Evolutionary conservation across 2,888 invertebrate species (phyloP).

Genomic region (Miltochrista miniata): DNA sequence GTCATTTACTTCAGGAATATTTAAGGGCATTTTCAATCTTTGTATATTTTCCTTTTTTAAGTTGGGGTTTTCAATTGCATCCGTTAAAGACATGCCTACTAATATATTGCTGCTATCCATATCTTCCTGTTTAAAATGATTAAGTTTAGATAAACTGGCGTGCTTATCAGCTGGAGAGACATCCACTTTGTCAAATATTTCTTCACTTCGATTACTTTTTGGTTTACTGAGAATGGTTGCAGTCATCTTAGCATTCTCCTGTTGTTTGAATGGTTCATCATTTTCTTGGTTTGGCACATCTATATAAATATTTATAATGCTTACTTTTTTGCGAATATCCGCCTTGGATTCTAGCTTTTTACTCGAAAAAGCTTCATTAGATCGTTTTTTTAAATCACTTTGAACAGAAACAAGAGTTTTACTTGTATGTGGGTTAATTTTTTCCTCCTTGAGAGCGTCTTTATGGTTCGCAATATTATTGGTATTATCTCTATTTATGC

Average conservation of each 20-base stretch:
- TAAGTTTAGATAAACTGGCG: too few species aligned
- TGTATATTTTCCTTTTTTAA: neutral
- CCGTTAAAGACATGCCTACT: neutral
- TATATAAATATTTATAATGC: conserved; percentile 8
- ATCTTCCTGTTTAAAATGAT: neutral
- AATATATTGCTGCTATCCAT: neutral
- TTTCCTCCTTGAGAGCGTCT: neutral
- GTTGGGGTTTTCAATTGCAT: neutral
- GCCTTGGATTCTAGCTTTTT: neutral
- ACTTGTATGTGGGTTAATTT: neutral
- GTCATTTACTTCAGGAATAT: neutral
- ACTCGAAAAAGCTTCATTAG: neutral
- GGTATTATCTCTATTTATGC: neutral
- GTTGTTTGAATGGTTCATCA: neutral
- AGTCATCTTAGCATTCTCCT: neutral
- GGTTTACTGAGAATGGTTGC: neutral
- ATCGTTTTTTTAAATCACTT: neutral
- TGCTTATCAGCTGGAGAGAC: too few species aligned
- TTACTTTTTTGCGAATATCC: conserved; percentile 1
- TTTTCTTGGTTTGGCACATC: conserved; percentile 4
- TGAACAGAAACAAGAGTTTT: neutral
- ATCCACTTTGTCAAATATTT: too few species aligned
- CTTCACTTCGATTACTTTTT: neutral
- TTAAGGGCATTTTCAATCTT: neutral
- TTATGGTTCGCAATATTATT: neutral